These are phyloP conservation scores for Columba janthina DNA, from an alignment of 2,113 vertebrate genomes.

Conservation along the genomic window DNA sequence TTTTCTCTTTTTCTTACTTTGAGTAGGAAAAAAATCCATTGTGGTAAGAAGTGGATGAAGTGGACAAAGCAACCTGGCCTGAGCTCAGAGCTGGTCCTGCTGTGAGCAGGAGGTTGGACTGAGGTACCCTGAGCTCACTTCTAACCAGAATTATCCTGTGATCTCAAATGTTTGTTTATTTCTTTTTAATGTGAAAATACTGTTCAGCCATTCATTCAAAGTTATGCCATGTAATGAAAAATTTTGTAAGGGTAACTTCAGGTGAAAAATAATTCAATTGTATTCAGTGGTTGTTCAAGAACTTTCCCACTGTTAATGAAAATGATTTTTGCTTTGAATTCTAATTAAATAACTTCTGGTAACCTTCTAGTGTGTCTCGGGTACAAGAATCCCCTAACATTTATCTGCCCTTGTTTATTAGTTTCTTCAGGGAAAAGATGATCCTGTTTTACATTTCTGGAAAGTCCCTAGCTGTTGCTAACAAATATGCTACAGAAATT, in stretches of 20 bases:
- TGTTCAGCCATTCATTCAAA: not conserved
- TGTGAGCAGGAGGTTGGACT: not conserved
- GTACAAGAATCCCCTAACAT: not conserved
- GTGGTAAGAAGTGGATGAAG: not conserved
- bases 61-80: not conserved
- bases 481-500: not conserved
- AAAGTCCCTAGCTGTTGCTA: not conserved
- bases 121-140: not conserved
- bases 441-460: not conserved
- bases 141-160: not conserved
- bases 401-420: not conserved
- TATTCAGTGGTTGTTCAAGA: not conserved
- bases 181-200: not conserved
- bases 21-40: not conserved
- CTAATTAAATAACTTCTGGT: not conserved
- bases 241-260: not conserved
- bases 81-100: not conserved
- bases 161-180: not conserved
- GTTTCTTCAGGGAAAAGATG: not conserved
- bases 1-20: not conserved
- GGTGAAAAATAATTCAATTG: not conserved
- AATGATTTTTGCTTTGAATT: not conserved
- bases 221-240: not conserved
- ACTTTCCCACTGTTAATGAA: not conserved
- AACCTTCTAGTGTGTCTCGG: not conserved